Conservation (phyloP, 2,797 vertebrate species). For the Brachymystax lenok region DNA sequence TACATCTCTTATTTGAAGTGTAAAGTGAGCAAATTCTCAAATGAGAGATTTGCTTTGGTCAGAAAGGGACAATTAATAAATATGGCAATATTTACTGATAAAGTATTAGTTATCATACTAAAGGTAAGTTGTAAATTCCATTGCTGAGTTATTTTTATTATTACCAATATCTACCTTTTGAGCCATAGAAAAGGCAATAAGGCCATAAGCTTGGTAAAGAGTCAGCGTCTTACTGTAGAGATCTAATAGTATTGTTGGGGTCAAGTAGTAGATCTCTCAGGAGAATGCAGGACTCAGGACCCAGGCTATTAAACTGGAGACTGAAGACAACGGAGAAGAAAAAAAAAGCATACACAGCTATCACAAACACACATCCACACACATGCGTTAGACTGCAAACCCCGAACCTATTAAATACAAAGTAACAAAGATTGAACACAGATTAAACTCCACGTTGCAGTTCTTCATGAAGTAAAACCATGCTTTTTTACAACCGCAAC, state of each 20-base stretch:
- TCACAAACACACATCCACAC: slow-evolving; percentile 46
- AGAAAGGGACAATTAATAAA: too few species aligned
- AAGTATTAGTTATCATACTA: neutral
- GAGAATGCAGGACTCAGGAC: slow-evolving; percentile 85
- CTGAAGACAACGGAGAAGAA: slow-evolving; percentile 70
- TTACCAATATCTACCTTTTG: too few species aligned
- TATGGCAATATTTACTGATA: neutral
- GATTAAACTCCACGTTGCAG: neutral
- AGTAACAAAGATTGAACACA: neutral
- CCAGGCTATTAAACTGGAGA: slow-evolving; percentile 91
- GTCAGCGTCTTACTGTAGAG: slow-evolving; percentile 83
- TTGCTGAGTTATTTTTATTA: too few species aligned
- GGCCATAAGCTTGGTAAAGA: neutral
- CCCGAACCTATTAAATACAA: slow-evolving; percentile 10
- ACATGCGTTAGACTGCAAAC: slow-evolving; percentile 35
- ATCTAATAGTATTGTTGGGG: slow-evolving; percentile 80
- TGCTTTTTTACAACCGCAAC: neutral
- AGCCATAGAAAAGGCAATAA: too few species aligned
- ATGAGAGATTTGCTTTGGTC: too few species aligned
- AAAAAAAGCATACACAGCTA: slow-evolving; percentile 37
- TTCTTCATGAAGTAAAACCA: neutral
- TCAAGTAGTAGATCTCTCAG: slow-evolving; percentile 87
- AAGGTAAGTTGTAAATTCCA: too few species aligned
- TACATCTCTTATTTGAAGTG: neutral
- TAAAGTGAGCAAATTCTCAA: neutral